A percentile compares a stretch with the other conserved stretches of the same genome.
Evolutionary conservation across 2,113 vertebrate species (phyloP).

Genomic region (western clawed frog (Xenopus tropicalis)): DNA sequence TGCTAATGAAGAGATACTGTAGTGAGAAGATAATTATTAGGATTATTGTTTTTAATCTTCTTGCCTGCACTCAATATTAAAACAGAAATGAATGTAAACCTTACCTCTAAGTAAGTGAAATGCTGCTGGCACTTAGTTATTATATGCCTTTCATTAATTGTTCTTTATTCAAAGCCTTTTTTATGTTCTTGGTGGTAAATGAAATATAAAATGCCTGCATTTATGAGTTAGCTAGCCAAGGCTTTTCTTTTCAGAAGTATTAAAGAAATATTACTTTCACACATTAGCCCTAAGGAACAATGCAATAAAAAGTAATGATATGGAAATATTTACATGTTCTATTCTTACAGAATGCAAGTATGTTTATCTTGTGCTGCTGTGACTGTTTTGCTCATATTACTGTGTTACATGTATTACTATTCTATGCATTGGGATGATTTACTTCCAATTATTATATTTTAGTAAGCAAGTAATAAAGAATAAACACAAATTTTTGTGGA

Average conservation of each 20-base stretch:
- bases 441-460: too few species aligned
- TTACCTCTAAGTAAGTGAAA: slow-evolving; percentile 5
- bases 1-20: slow-evolving; percentile 40
- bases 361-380: too few species aligned
- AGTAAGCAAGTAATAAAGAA: too few species aligned
- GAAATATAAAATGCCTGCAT: not conserved
- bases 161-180: slow-evolving; percentile 6
- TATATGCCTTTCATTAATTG: slow-evolving; percentile 20
- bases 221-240: slow-evolving; percentile 2
- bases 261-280: slow-evolving; percentile 17
- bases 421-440: too few species aligned
- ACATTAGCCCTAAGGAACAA: slow-evolving; percentile 18
- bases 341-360: not conserved
- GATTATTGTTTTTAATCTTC: slow-evolving; percentile 43
- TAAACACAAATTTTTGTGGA: too few species aligned
- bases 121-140: slow-evolving; percentile 11
- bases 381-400: too few species aligned
- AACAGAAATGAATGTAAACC: slow-evolving; percentile 33
- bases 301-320: slow-evolving; percentile 15
- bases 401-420: too few species aligned
- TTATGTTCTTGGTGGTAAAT: not conserved
- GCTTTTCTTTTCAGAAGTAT: slow-evolving; percentile 2
- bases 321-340: slow-evolving; percentile 12
- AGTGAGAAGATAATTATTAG: slow-evolving; percentile 42
- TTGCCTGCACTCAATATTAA: slow-evolving; percentile 26